Evolutionary conservation across 2,888 invertebrate genomes (phyloP).

Genomic region (Stramonita haemastoma): DNA sequence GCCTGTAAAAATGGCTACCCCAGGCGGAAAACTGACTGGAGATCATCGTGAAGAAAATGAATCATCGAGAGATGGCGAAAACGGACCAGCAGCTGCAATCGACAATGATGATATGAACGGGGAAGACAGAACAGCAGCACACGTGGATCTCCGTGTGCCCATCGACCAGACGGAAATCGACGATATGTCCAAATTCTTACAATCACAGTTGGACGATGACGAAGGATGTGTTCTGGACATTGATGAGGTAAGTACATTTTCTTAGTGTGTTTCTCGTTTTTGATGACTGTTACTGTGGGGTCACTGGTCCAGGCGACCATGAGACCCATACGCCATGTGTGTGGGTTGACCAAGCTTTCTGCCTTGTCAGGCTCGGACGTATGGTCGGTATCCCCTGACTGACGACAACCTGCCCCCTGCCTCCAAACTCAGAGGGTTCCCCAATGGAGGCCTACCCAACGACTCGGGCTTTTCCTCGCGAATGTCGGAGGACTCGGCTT

Average conservation of each 20-base stretch:
- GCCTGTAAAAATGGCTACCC: conserved; percentile 3
- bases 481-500: conserved; percentile 48
- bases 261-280: background rate
- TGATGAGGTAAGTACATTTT: conserved; percentile 35
- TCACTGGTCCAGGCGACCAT: background rate
- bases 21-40: background rate
- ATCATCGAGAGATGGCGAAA: background rate
- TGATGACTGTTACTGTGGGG: background rate
- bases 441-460: conserved; percentile 42
- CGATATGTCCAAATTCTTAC: background rate
- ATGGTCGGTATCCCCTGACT: conserved; percentile 35
- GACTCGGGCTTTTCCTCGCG: conserved; percentile 53
- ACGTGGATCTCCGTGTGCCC: background rate
- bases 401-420: conserved; percentile 38
- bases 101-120: background rate
- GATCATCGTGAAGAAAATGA: background rate
- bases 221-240: conserved; percentile 39
- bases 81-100: background rate
- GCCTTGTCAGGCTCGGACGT: conserved; percentile 38
- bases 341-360: conserved; percentile 25
- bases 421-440: conserved; percentile 44
- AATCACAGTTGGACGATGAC: conserved; percentile 26
- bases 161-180: background rate
- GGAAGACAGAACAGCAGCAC: background rate
- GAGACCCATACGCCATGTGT: conserved; percentile 13